Conservation (phyloP, 1,140 invertebrate genomes). For the Chionoecetes opilio region DNA sequence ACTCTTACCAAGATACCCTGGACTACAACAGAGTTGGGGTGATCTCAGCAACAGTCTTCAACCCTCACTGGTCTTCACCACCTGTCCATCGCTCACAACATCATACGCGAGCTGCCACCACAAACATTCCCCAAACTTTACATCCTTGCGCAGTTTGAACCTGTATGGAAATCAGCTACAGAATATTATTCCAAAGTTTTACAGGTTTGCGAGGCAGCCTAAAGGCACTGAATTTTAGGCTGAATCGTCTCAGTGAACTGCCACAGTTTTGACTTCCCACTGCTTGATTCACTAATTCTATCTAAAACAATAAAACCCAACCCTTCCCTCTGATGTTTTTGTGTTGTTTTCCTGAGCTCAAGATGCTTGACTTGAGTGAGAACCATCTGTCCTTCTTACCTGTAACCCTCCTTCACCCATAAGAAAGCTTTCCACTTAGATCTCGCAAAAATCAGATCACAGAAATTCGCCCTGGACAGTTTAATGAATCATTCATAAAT, state of each 20-base stretch:
- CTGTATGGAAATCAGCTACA: conserved; percentile 91
- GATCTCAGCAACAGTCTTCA: conserved; percentile 87
- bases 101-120: conserved; percentile 92
- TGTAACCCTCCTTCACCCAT: conserved; percentile 88
- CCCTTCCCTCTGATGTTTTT: conserved; percentile 86
- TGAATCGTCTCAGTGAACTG: conserved; percentile 88
- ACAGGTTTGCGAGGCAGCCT: conserved; percentile 89
- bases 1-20: conserved; percentile 89
- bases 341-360: conserved; percentile 87
- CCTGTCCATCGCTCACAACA: conserved; percentile 89
- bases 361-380: conserved; percentile 89
- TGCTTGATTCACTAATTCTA: conserved; percentile 88
- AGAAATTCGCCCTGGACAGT: conserved; percentile 87
- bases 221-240: conserved; percentile 89
- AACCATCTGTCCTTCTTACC: conserved; percentile 89
- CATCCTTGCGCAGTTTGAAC: conserved; percentile 88
- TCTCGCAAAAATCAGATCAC: conserved; percentile 90
- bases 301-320: conserved; percentile 89
- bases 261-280: conserved; percentile 82
- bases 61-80: conserved; percentile 83
- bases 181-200: conserved; percentile 89
- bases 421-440: conserved; percentile 87
- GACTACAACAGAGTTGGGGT: conserved; percentile 95
- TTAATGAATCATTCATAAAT: conserved; percentile 81
- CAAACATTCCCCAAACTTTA: conserved; percentile 88